Base-by-base conservation (phyloP, 1,140 invertebrate species). In the Macrostomum lignano region DNA sequence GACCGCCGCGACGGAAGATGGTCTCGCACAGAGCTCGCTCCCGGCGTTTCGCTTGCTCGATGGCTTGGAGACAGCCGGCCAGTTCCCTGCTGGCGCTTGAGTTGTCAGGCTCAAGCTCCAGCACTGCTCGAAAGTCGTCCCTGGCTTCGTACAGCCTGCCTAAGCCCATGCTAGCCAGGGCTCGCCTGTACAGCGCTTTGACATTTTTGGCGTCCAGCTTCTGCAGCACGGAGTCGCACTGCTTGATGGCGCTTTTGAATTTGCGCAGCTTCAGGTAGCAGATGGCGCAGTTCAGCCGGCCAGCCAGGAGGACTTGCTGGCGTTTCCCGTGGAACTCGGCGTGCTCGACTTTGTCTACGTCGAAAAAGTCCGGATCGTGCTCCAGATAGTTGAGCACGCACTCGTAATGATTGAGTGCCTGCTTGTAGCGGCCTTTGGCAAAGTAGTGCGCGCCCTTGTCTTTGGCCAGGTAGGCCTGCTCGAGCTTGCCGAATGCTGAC, bases 361-460 rank as follows among this genome's bases (percentile, higher is more conserved):
- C 23, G 25, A 49, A 40, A 37, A 43, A 52, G 44, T 51, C 43
- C 7, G 55, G 52, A 39, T 60, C 58, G 42, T 49, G 44, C 31
- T 68, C 60, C 25, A 71, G 41, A 36, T 59, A 61, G 21, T 61
- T 46, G 25, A 67, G 46, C 48, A 75, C 65, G 46, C 71, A 73
- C 39, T 70, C 70, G 49, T 91, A 93, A 62, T 79, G 73, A 53
- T 74, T 79, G 21, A 72, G 63, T n/a, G 84, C 79, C 35, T 79
- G 38, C 28, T 59, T 50, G 42, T 67, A 72, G 47, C 82, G 77
- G 31, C 61, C 66, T 2, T 62, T 56, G 52, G 81, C 84, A 44
- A 88, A 86, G 52, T 76, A 91, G 23, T 68, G 65, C 0, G 77
- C 88, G 31, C 81, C 84, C 53, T 77, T 84, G 31, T 74, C 71